Conservation (phyloP, 2,888 invertebrate species). For the Rhodophaea formosa region DNA sequence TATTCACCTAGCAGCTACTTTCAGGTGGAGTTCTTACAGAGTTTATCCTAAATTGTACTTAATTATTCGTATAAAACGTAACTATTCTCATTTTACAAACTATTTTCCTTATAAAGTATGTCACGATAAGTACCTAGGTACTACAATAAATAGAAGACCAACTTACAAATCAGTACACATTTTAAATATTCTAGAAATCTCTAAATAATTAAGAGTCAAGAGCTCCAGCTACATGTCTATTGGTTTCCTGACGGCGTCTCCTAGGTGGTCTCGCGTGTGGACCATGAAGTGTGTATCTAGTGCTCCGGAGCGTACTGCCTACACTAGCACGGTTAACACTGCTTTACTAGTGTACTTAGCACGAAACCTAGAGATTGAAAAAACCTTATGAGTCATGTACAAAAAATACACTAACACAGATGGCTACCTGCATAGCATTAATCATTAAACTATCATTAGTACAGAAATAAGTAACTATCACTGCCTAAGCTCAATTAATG, state of each 20-base stretch:
- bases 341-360: conserved; percentile 81
- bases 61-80: conserved; percentile 59
- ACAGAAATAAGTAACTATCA: conserved; percentile 32
- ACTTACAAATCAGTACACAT: conserved; percentile 77
- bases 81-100: conserved; percentile 63
- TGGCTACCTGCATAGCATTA: conserved; percentile 75
- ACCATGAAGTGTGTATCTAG: conserved; percentile 77
- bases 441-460: conserved; percentile 53
- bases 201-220: conserved; percentile 59
- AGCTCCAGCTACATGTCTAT: conserved; percentile 68
- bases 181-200: conserved; percentile 65
- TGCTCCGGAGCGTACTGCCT: conserved; percentile 81
- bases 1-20: conserved; percentile 63
- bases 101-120: conserved; percentile 70
- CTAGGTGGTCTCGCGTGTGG: conserved; percentile 75
- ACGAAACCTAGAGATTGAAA: conserved; percentile 82
- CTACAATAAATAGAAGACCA: conserved; percentile 79
- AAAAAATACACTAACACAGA: conserved; percentile 53
- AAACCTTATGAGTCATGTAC: conserved; percentile 70
- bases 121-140: conserved; percentile 76
- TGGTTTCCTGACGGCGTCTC: conserved; percentile 75
- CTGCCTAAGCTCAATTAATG: conserved; percentile 64
- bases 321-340: conserved; percentile 78
- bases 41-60: conserved; percentile 76
- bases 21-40: conserved; percentile 57